phyloP scores from a whole-genome alignment of 2,888 invertebrate species.

The Tetragonula carbonaria region DNA sequence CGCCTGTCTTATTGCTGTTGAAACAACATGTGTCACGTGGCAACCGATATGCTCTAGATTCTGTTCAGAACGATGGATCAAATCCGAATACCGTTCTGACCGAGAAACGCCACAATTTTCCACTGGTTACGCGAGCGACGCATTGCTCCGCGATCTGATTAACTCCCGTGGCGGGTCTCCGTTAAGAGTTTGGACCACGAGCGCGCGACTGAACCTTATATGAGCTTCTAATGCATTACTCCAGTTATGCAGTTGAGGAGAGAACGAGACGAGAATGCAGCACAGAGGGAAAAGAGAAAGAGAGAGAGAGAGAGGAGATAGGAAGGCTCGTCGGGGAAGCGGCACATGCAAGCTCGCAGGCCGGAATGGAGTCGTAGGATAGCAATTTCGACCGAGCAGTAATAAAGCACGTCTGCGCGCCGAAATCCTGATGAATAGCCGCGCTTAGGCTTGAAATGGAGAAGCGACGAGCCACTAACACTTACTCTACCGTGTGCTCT shows the following conservation, averaged over 20 bases:
- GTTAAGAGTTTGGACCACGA: conserved; percentile 53
- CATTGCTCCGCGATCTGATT: conserved; percentile 34
- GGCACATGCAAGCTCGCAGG: conserved; percentile 74
- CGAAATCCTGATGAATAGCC: conserved; percentile 84
- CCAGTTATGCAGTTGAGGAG: conserved; percentile 42
- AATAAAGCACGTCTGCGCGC: conserved; percentile 84
- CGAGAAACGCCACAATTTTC: conserved; percentile 7
- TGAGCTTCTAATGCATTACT: conserved; percentile 82
- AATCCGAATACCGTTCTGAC: not conserved
- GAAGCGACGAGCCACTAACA: conserved; percentile 83
- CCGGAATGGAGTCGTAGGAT: conserved; percentile 84
- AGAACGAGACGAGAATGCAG: not conserved
- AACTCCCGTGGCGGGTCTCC: conserved; percentile 31
- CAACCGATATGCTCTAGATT: not conserved
- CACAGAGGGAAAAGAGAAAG: conserved; percentile 14
- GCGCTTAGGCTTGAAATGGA: conserved; percentile 84
- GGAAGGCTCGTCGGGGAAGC: conserved; percentile 62
- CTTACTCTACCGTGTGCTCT: conserved; percentile 75
- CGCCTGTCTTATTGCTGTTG: too few relatives aligned
- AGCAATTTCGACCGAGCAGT: conserved; percentile 84
- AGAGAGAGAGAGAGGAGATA: conserved; percentile 29
- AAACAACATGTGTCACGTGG: too few relatives aligned
- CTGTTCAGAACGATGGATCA: too few relatives aligned
- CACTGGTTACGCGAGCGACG: not conserved
- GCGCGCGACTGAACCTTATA: conserved; percentile 76